Base-by-base conservation (phyloP, 2,888 invertebrate genomes). In the Monopis laevigella region DNA sequence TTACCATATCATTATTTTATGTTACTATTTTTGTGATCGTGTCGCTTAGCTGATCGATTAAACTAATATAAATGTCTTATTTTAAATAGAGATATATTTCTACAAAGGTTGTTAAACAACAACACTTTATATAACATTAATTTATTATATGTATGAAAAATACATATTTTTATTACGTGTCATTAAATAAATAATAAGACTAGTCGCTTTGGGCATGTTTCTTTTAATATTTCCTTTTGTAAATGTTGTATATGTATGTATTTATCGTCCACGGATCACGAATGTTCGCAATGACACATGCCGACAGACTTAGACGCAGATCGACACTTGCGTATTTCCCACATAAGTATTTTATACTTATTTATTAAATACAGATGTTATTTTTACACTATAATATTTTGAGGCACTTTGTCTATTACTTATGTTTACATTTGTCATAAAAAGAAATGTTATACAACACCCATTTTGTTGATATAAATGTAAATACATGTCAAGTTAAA, bases 401-500 rank as follows among this genome's bases (percentile, higher is more conserved):
- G 59, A 67, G 61, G 77, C 77, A 75, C 77, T 59, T 55, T 36
- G 24, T 42, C 27, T 6, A 19, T 13, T 40, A 28, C 58, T 66
- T 66, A 67, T 61, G 55, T 68, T 65, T 70, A 68, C 65, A 66
- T 72, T 66, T 66, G 70, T 70, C 42, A 68, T 64, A 58, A 58
- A 73, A 69, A 67, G 62, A 74, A 73, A 73, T 73, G 77, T 82
- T 82, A 80, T 82, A 81, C 81, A 80, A 80, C 80, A 80, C 75
- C 78, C 74, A 74, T 80, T 81, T 82, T 81, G 82, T 82, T 82
- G 77, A 80, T 74, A 78, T 81, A 68, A 72, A 81, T 82, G 81
- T 82, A 82, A 82, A 82, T 82, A 82, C 78, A 82, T 82, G 82
- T 82, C 80, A 80, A 81, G 82, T 82, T 74, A 63, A 65, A 74